Conservation (phyloP, 1,140 invertebrate species). For the Ganaspis sp. region DNA sequence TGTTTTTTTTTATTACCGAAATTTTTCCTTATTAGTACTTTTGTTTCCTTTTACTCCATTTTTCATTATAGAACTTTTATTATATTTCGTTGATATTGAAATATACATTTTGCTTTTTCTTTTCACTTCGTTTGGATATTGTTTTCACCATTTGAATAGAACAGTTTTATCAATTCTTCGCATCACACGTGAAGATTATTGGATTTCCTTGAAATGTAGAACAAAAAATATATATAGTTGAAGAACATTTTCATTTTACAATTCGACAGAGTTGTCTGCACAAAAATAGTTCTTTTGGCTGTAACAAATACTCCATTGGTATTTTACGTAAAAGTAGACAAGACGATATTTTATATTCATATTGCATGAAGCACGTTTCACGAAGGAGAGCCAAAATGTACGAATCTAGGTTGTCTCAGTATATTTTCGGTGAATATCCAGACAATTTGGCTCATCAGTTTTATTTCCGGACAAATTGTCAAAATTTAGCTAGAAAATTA, state of each 20-base stretch:
- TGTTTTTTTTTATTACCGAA: too few relatives aligned
- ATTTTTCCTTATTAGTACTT: too few relatives aligned
- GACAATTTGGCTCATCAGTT: conserved; percentile 6
- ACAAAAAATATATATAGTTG: not conserved
- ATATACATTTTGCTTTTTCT: too few relatives aligned
- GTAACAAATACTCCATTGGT: not conserved
- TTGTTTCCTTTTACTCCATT: too few relatives aligned
- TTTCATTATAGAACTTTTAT: too few relatives aligned
- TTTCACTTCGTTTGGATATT: too few relatives aligned
- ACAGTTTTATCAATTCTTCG: too few relatives aligned
- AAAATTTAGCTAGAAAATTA: not conserved
- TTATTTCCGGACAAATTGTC: conserved; percentile 7
- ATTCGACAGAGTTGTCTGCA: not conserved
- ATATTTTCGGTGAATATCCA: conserved; percentile 25
- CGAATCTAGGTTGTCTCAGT: conserved; percentile 20
- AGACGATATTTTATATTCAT: conserved; percentile 19
- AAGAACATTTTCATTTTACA: not conserved
- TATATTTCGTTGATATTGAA: too few relatives aligned
- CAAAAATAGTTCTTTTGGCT: conserved; percentile 11
- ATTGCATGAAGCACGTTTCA: not conserved
- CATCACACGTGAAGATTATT: too few relatives aligned
- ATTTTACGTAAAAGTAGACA: conserved; percentile 4
- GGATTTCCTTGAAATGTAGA: not conserved
- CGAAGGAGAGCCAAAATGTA: not conserved
- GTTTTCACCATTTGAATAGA: too few relatives aligned